These are phyloP conservation scores for Thripadectes ignobilis DNA, from an alignment of 2,797 vertebrate genomes.

Conservation along the genomic window DNA sequence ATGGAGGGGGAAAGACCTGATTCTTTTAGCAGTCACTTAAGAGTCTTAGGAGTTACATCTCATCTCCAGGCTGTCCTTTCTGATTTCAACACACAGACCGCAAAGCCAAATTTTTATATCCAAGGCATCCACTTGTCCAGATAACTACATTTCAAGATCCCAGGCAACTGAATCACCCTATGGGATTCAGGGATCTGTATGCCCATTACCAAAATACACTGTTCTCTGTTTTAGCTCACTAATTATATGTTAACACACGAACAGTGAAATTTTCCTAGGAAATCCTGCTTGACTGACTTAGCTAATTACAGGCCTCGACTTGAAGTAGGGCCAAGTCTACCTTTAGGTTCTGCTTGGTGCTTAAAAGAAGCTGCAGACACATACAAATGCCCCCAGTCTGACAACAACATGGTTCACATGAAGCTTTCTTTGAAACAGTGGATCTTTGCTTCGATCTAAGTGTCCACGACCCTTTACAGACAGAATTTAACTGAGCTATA, in stretches of 20 bases:
- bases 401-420: neutral
- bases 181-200: neutral
- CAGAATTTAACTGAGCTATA: neutral
- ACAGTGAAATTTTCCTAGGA: conserved; percentile 11
- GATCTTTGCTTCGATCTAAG: neutral
- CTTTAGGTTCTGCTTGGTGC: conserved; percentile 9
- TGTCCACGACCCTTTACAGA: neutral
- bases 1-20: neutral
- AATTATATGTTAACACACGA: neutral
- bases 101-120: neutral
- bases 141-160: neutral
- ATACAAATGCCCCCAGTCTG: neutral
- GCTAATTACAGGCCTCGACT: neutral
- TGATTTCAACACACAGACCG: neutral
- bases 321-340: conserved; percentile 26
- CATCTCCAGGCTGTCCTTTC: neutral
- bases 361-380: neutral
- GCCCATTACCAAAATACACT: neutral
- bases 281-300: neutral
- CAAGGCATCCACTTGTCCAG: neutral
- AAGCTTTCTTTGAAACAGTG: neutral
- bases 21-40: neutral
- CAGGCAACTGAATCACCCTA: neutral
- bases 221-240: conserved; percentile 23
- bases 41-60: neutral